Evolutionary conservation across 2,797 vertebrate species (phyloP), one percentile per base, ranked within the genome.

Genomic region (Salmo trutta): DNA sequence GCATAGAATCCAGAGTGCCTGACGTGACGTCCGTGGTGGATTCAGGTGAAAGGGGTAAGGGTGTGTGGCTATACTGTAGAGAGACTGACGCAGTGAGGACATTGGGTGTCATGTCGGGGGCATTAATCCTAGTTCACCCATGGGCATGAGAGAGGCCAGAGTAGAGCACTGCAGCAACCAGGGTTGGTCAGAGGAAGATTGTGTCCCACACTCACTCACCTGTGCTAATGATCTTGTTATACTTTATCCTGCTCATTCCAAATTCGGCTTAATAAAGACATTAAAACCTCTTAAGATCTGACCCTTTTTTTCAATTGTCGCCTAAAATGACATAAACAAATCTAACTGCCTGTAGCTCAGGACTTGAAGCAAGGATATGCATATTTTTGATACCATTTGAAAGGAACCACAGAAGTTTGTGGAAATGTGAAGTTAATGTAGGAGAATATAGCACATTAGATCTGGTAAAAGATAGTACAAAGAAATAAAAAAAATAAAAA

Each of bases 21-120:
- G 36, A 41, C 36, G 36, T 71, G 12, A 1, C 10, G 64, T 54
- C 64, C 66, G 16, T 67, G n/a, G 80, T 27, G 47, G 14, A 69
- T 54, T 41, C 67, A 62, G 73, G 51, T 72, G n/a, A 82, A 81
- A 77, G 71, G 62, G 69, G 29, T 71, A 77, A 73, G 64, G 71
- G 27, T 75, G 47, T 21, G 7, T 62, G n/a, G n/a, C 8, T 21
- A 7, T 21, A 15, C 16, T 16, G 52, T 56, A n/a, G 54, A 56
- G 54, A 16, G 7, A 56, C 56, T 62, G 16, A 51, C 71, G 71
- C 17, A 81, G 66, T 33, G 0, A 65, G 52, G 70, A 59, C 51
- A 76, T 72, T 78, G 68, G 79, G 79, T 66, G 41, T 36, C 64
- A 70, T 75, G 69, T 80, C 24, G 27, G 12, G 52, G 59, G 72